Evolutionary conservation across 2,888 invertebrate species (phyloP).

Genomic region (Diarsia mendica): DNA sequence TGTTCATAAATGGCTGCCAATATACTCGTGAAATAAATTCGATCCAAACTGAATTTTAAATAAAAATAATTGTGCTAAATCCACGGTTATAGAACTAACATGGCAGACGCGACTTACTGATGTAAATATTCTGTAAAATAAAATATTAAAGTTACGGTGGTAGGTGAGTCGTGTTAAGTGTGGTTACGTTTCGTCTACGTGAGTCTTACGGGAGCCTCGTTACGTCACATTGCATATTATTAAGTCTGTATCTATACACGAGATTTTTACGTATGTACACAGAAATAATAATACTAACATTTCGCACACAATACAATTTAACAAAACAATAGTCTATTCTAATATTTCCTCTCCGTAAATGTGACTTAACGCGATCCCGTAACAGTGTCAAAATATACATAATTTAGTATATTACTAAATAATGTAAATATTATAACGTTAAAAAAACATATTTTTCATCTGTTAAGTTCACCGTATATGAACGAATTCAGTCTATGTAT

Average conservation of each 20-base stretch:
- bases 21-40: constrained; percentile 73
- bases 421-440: constrained; percentile 87
- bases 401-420: constrained; percentile 90
- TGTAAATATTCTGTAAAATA: constrained; percentile 87
- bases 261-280: constrained; percentile 56
- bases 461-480: constrained; percentile 81
- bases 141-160: constrained; percentile 71
- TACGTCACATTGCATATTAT: constrained; percentile 64
- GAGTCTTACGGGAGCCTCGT: constrained; percentile 77
- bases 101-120: constrained; percentile 73
- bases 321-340: constrained; percentile 48
- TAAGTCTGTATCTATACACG: constrained; percentile 52
- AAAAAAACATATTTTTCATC: constrained; percentile 79
- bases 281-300: constrained; percentile 51
- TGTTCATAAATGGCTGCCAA: constrained; percentile 38
- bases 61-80: constrained; percentile 79
- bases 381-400: constrained; percentile 84
- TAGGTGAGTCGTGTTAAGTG: constrained; percentile 80
- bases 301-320: constrained; percentile 55
- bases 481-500: constrained; percentile 78
- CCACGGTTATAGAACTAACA: constrained; percentile 74
- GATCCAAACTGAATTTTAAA: constrained; percentile 68
- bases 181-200: constrained; percentile 75
- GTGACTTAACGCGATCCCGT: constrained; percentile 76
- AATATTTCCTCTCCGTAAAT: constrained; percentile 52